Conservation (phyloP, 2,888 invertebrate species). For the Sepioteuthis lessoniana region DNA sequence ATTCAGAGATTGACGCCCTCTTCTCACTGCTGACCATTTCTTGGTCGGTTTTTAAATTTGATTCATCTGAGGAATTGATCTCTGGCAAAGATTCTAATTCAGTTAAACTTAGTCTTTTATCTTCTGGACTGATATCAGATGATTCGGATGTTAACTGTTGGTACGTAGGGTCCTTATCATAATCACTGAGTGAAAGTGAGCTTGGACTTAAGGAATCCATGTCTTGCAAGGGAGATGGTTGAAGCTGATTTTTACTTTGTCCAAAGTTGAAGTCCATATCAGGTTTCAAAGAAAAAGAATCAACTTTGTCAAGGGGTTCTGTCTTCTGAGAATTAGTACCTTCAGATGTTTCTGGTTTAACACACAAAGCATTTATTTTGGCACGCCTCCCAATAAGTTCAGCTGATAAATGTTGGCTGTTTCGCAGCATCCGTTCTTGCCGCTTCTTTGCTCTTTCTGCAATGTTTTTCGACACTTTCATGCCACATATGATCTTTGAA, state of each 20-base stretch:
- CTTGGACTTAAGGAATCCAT: not conserved
- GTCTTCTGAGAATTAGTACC: not conserved
- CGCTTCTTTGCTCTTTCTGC: constrained; percentile 20
- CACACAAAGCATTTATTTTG: not conserved
- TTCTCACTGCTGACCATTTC: not conserved
- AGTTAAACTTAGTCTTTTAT: not conserved
- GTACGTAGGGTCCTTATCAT: not conserved
- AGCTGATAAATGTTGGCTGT: constrained; percentile 41
- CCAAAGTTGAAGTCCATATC: not conserved
- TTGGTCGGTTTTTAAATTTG: not conserved
- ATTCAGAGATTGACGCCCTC: not conserved
- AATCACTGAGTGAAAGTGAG: not conserved
- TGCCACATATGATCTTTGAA: not conserved
- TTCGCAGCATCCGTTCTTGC: constrained; percentile 41
- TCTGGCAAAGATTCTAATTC: not conserved
- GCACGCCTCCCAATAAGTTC: not conserved
- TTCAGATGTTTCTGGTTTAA: not conserved
- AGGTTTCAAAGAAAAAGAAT: not conserved
- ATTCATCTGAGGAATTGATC: not conserved
- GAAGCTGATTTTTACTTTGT: not conserved
- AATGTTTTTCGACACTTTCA: constrained; percentile 10
- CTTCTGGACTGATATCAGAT: not conserved
- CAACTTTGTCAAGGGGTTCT: not conserved
- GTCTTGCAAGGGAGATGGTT: not conserved
- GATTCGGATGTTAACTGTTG: not conserved